phyloP scores from a whole-genome alignment of 2,888 invertebrate species.

The Ischnura elegans region DNA sequence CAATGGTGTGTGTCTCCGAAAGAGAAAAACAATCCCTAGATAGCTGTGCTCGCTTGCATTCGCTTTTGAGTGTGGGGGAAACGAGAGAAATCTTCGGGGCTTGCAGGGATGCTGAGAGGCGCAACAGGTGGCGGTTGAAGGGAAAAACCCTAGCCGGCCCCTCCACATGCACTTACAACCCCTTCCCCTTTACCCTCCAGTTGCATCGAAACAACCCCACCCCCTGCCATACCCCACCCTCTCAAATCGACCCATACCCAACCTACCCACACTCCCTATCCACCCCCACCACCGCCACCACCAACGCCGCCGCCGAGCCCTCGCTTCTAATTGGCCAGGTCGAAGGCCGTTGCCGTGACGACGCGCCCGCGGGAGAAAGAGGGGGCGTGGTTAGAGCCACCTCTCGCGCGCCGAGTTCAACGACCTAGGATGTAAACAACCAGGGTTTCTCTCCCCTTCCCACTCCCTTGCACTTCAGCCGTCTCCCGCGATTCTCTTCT shows the following conservation, averaged over 20 bases:
- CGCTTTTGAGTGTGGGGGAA: not conserved
- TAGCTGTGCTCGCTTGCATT: no score
- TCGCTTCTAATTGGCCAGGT: constrained; percentile 50
- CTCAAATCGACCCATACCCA: not conserved
- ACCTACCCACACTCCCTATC: not conserved
- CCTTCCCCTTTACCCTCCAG: no score
- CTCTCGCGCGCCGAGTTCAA: not conserved
- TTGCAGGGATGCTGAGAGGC: not conserved
- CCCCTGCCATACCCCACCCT: not conserved
- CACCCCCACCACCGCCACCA: not conserved
- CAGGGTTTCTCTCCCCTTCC: not conserved
- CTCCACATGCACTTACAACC: no score
- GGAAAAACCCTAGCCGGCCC: not conserved
- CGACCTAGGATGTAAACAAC: constrained; percentile 43
- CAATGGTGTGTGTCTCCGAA: no score
- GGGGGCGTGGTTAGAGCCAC: constrained; percentile 14
- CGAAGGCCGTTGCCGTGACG: constrained; percentile 45
- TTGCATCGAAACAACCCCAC: not conserved
- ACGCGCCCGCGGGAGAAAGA: not conserved
- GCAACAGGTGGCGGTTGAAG: constrained; percentile 25
- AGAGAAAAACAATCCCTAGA: no score
- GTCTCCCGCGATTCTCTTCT: not conserved
- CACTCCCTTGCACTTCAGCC: not conserved
- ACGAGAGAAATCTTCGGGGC: not conserved
- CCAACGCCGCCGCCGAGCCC: not conserved